A percentile compares a stretch with the other conserved stretches of the same genome.
These are phyloP conservation scores for Parotocinclus haroldoi DNA, from an alignment of 2,797 vertebrate species.

Conservation along the genomic window DNA sequence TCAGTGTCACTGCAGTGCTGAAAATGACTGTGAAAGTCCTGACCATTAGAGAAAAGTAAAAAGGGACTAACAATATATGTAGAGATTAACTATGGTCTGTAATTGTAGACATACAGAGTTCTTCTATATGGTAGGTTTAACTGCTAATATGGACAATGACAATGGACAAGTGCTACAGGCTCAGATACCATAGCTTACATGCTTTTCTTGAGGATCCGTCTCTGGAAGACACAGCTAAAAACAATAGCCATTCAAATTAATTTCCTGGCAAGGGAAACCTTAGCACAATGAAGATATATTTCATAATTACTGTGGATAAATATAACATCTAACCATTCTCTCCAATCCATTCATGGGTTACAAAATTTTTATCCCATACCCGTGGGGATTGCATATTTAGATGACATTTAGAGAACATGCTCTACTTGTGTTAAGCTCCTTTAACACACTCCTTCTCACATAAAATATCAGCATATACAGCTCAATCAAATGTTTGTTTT, in stretches of 20 bases:
- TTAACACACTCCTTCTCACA: not conserved
- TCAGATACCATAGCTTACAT: too few species aligned
- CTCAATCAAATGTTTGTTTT: not conserved
- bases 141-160: too few species aligned
- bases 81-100: too few species aligned
- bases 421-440: slow-evolving; percentile 9
- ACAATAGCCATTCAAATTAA: not conserved
- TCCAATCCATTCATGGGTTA: not conserved
- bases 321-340: slow-evolving; percentile 29
- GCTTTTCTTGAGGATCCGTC: too few species aligned
- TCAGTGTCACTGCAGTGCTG: too few species aligned
- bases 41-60: too few species aligned
- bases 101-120: too few species aligned
- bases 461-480: not conserved
- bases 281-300: slow-evolving; percentile 8
- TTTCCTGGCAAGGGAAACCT: slow-evolving; percentile 14
- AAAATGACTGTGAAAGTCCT: too few species aligned
- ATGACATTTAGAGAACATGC: not conserved
- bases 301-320: slow-evolving; percentile 18
- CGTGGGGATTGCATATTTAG: not conserved
- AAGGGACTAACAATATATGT: too few species aligned
- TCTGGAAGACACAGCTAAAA: not conserved
- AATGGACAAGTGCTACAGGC: too few species aligned
- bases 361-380: slow-evolving; percentile 6
- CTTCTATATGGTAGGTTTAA: too few species aligned